Evolutionary conservation across 2,797 vertebrate species (phyloP), one percentile per base, ranked within the genome.

Genomic region (Malurus leucopterus): DNA sequence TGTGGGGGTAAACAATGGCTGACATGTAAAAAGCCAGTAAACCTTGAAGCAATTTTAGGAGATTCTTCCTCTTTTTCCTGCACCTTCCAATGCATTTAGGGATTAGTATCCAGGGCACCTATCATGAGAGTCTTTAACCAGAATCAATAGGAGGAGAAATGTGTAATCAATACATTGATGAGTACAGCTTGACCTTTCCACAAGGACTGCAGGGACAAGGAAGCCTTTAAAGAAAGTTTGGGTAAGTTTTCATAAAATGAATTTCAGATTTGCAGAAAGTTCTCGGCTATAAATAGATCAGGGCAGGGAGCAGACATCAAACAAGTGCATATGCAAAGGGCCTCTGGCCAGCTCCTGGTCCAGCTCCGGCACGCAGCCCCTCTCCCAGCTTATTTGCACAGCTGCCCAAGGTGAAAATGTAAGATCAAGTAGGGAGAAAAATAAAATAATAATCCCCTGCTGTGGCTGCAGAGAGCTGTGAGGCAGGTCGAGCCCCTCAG

Each of bases 121-220:
- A 93, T 89, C 85, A 86, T 70, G 80, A 80, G 53, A 76, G 92
- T 76, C 87, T 93, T 94, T 94, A 91, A 86, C 51, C 27, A 64
- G 74, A 80, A 91, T 93, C 93, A 79, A 84, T 91, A 89, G 71
- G 47, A 89, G 68, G 83, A 94, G 74, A 92, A 95, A 92, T 86
- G 92, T 29, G 79, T 91, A 91, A 93, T 88, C 80, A 0, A 92
- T 95, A 50, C 68, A 92, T 94, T 51, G 87, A 93, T 68, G 87
- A 79, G 71, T 78, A 68, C 85, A 88, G 71, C 68, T 51, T 93
- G 88, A 89, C 87, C 89, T 95, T 94, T 95, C 77, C 26, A 54
- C 59, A 68, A 47, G 58, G 84, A 70, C 77, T 55, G 58, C 46
- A 49, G 89, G 85, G 87, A 89, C 84, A 74, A 78, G n/a, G 36